Evolutionary conservation across 2,113 vertebrate genomes (phyloP).

Genomic region (Lanius ludovicianus): DNA sequence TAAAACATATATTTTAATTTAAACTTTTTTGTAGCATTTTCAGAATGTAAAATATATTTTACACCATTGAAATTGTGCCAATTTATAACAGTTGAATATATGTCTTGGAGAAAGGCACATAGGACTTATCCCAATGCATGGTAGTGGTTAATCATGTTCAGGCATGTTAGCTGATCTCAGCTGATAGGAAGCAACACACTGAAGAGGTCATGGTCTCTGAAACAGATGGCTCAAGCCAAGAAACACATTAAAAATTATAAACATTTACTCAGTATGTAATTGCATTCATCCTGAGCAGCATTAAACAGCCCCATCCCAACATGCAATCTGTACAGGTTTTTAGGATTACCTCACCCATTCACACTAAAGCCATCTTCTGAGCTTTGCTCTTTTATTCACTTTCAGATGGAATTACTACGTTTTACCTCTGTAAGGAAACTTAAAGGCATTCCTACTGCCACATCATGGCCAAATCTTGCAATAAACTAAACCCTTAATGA

Average conservation of each 20-base stretch:
- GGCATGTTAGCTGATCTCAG: constrained; percentile 14
- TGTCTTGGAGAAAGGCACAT: not conserved
- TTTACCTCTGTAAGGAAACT: not conserved
- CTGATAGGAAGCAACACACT: constrained; percentile 23
- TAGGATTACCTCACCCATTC: not conserved
- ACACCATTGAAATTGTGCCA: not conserved
- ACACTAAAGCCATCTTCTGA: not conserved
- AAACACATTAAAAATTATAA: constrained; percentile 24
- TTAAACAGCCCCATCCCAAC: not conserved
- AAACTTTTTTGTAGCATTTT: not conserved
- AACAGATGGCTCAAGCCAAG: constrained; percentile 56
- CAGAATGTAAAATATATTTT: not conserved
- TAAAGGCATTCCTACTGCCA: not conserved
- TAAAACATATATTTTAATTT: not conserved
- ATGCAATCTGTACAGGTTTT: not conserved
- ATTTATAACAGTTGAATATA: not conserved
- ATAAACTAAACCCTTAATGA: not conserved
- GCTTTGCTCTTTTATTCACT: constrained; percentile 27
- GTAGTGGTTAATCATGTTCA: constrained; percentile 15
- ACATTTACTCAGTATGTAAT: constrained; percentile 31
- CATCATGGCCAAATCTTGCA: not conserved
- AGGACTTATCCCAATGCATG: not conserved
- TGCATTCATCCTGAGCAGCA: not conserved
- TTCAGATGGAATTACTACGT: not conserved
- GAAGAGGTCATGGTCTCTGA: constrained; percentile 14